Evolutionary conservation across 1,140 invertebrate species (phyloP), one percentile per base, ranked within the genome.

Genomic region (Drosophila takahashii): DNA sequence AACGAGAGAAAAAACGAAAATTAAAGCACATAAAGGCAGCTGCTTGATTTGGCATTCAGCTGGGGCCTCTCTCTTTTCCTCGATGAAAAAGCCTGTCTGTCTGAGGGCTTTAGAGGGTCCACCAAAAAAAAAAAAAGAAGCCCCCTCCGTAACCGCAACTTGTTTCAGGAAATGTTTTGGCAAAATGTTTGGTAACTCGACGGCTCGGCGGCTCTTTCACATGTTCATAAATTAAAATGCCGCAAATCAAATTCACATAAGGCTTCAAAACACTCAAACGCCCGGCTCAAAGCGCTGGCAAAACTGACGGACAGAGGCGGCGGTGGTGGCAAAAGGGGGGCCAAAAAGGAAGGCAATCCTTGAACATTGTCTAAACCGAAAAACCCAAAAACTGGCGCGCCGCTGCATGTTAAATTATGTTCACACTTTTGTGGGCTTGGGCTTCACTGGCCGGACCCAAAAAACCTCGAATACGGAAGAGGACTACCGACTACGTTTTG

Each of bases 181-280:
- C 62, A 79, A 79, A 79, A 79, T 79, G 81, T 85, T 85, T 85
- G 83, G 69, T 67, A 79, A 69, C 83, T 81, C 74, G 59, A 79
- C 59, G 81, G 75, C 59, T 76, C 59, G 81, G 75, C 59, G 77
- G 62, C 65, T 61, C 74, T 69, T 67, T 72, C 62, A 58, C 71
- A 77, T 72, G 85, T 90, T 89, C 80, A 90, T 89, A 89, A 89
- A 90, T 89, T 89, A 90, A 89, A 89, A 89, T 75, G 84, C 84
- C 84, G 77, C 84, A 90, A 89, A 89, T 89, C 84, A 89, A 90
- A 89, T 89, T 89, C 84, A 75, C 71, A 83, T 87, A 89, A 79
- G 66, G 76, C 79, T 83, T 83, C 72, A 83, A 87, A 83, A 69
- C 79, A 72, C 78, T 81, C 81, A 73, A 59, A 64, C 57, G 39